Base-by-base conservation (phyloP, 1,140 invertebrate genomes). In the Latrodectus geometricus region DNA sequence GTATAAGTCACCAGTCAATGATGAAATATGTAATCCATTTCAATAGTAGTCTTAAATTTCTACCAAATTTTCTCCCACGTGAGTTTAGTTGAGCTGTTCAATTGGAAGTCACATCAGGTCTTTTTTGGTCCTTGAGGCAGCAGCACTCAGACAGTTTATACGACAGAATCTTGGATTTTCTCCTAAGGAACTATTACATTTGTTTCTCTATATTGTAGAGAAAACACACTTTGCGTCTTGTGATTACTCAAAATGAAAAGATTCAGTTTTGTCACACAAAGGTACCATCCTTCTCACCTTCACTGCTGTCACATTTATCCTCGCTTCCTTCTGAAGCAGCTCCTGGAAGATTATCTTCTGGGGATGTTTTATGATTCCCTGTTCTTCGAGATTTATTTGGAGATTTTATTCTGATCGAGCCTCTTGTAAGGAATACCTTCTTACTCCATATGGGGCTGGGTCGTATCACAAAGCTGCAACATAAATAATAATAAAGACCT, bases 401-500 rank as follows among this genome's bases (percentile, higher is more conserved):
- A 52, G 85, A 87, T 75, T 84, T 88, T 15, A 86, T 80, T 4
- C 86, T 65, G 17, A 88, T 84, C 9, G 87, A 88, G 48, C 81
- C 89, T 56, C 88, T 77, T 17, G 76, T 89, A 8, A 90, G 48
- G 70, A 97, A 98, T 1, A 96, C 97, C 91, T 97, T 98, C 91
- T 97, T 96, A 8, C 96, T 96, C 48, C 96, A 97, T 90, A 97
- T 97, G 8, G 96, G 96, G 89, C 95, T 97, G 0, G 96, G 96
- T 0, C 96, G 93, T 11, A 98, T 96, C 88, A 97, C 91, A 88
- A 97, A 97, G 89, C 95, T 89, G 52, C 5, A 83, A 79, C 23
- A 78, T 49, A 74, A 70, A 20, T 50, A 80, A 35, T 35, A 3
- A 5, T 35, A 3, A 35, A 35, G 5, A 35, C 35, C 5, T 35